phyloP scores from a whole-genome alignment of 1,140 invertebrate genomes.

The Drosophila persimilis region DNA sequence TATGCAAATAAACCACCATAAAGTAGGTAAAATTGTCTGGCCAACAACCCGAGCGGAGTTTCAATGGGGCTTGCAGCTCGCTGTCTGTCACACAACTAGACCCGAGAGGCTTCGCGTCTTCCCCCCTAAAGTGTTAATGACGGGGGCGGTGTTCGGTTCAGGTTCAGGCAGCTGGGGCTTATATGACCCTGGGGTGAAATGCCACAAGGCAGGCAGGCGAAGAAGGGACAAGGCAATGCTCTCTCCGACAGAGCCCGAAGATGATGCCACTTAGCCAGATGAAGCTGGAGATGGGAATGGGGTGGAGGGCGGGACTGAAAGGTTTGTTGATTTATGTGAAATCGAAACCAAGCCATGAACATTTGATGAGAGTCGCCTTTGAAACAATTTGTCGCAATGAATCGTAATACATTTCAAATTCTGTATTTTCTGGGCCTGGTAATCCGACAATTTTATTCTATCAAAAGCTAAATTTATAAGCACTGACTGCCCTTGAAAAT shows the following conservation, averaged over 20 bases:
- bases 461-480: constrained; percentile 22
- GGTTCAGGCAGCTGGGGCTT: constrained; percentile 23
- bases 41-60: constrained; percentile 67
- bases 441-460: constrained; percentile 23
- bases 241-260: background rate
- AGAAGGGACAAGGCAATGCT: background rate
- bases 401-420: constrained; percentile 40
- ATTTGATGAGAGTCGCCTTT: constrained; percentile 24
- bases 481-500: constrained; percentile 38
- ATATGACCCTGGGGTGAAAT: constrained; percentile 68
- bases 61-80: constrained; percentile 4
- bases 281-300: background rate
- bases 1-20: constrained; percentile 80
- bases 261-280: constrained; percentile 32
- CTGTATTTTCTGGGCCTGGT: constrained; percentile 31
- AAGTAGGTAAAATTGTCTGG: constrained; percentile 81
- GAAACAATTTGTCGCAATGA: constrained; percentile 37
- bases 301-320: constrained; percentile 1
- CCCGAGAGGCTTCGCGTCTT: constrained; percentile 47
- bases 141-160: constrained; percentile 19
- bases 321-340: constrained; percentile 31
- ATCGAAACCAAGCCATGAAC: background rate
- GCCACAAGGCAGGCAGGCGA: constrained; percentile 27
- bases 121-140: constrained; percentile 63
- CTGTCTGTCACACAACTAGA: constrained; percentile 55